Evolutionary conservation across 2,888 invertebrate genomes (phyloP).

Genomic region (Caenorhabditis doughertyi): DNA sequence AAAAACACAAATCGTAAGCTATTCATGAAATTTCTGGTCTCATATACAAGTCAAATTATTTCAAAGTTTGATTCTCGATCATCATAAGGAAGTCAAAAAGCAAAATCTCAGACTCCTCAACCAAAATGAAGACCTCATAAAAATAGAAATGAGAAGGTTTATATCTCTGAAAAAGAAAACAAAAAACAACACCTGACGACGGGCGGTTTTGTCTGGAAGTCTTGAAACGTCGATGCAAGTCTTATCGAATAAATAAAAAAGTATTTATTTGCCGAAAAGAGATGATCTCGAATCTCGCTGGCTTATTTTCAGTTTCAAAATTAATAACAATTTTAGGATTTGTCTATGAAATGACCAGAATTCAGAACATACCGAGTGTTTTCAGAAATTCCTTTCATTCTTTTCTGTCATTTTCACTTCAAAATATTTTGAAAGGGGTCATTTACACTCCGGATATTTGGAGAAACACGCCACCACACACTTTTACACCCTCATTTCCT

Average conservation of each 20-base stretch:
- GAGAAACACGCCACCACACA: slow-evolving; percentile 1
- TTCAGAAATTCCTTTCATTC: neutral
- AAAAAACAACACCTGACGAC: slow-evolving; percentile 20
- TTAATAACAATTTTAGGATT: neutral
- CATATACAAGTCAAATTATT: neutral
- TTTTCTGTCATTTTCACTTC: neutral
- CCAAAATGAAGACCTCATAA: neutral
- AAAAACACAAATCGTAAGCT: too few relatives aligned
- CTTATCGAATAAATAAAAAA: neutral
- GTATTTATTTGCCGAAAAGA: neutral
- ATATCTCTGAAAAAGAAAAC: slow-evolving; percentile 6
- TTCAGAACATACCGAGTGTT: neutral
- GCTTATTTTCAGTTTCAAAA: too few relatives aligned
- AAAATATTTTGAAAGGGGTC: slow-evolving; percentile 19
- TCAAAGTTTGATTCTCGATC: neutral
- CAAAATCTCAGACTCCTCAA: slow-evolving; percentile 11
- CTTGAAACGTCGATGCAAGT: neutral
- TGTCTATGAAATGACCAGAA: slow-evolving; percentile 9
- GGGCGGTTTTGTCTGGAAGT: neutral
- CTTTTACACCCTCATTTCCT: slow-evolving; percentile 38
- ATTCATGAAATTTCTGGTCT: neutral
- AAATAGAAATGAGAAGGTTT: slow-evolving; percentile 8
- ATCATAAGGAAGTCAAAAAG: slow-evolving; percentile 1
- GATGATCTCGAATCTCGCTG: too few relatives aligned
- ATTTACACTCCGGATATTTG: slow-evolving; percentile 35